Percentiles rank a stretch among this genome's conserved stretches.
These are phyloP conservation scores for Bucco capensis DNA, from an alignment of 2,113 vertebrate species.

Conservation along the genomic window DNA sequence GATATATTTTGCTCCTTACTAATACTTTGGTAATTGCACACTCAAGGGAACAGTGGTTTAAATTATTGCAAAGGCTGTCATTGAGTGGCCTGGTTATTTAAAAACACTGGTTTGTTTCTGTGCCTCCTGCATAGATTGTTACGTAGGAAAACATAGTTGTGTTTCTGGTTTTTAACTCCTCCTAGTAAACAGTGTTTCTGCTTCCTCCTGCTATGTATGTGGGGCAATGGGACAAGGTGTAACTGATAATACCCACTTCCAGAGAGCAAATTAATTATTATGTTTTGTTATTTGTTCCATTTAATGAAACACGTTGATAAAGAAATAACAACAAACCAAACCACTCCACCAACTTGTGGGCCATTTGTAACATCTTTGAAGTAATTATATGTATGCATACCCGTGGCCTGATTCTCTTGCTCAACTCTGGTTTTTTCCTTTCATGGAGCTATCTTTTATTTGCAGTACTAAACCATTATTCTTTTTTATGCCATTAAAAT, in stretches of 20 bases:
- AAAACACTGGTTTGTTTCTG: background rate
- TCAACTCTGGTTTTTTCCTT: background rate
- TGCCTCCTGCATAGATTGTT: background rate
- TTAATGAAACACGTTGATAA: constrained; percentile 8
- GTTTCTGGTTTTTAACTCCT: background rate
- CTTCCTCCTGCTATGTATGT: constrained; percentile 54
- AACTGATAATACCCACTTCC: constrained; percentile 48
- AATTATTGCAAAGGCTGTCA: constrained; percentile 13
- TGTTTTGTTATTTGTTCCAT: constrained; percentile 51
- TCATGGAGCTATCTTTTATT: background rate
- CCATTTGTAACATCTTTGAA: background rate
- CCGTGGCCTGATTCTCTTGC: background rate
- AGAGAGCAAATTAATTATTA: constrained; percentile 56
- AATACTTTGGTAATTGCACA: constrained; percentile 18
- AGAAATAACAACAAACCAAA: background rate
- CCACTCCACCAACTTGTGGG: background rate
- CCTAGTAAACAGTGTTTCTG: constrained; percentile 14
- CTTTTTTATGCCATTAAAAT: background rate
- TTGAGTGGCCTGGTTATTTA: constrained; percentile 36
- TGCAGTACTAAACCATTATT: background rate
- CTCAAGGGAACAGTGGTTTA: background rate
- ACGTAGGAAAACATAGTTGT: constrained; percentile 1
- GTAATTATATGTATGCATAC: background rate
- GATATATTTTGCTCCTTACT: background rate
- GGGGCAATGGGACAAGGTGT: constrained; percentile 39